Base-by-base conservation (phyloP, 2,888 invertebrate species). In the Cryptophagus acutangulus region DNA sequence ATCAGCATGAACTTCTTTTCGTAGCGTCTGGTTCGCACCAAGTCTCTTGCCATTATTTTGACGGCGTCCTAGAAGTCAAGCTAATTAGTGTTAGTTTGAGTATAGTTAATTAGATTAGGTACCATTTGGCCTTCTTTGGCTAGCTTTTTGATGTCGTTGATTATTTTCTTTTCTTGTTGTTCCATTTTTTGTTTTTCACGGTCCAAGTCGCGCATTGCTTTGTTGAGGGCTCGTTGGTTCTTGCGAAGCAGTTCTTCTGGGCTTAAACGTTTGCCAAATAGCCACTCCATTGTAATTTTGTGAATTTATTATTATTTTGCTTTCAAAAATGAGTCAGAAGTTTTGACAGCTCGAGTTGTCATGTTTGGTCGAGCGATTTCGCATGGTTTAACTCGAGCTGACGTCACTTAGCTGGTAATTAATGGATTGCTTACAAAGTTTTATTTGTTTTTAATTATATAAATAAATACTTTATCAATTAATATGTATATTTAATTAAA, bases 111-210 rank as follows among this genome's bases (percentile, higher is more conserved):
- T 18, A 34, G 26, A 36, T 4, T 15, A 5, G 15, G 16, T 66
- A 91, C 92, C 94, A 99, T 99, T 75, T 99, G 99, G 9, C 95
- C 95, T 63, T 94, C 92, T 66, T 99, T 99, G 1, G 99, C 99
- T 72, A 97, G 83, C 73, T 96, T 97, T 69, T 99, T 99, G 48
- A 99, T 99, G 65, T 99, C 99, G 1, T 82, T 82, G 46, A 99
- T 99, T 46, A 97, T 86, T 72, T 97, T 99, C 71, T 99, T 99
- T 66, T 99, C 99, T 66, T 97, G 96, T 59, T 92, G 91, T 69
- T 99, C 97, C 94, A 99, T 95, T 66, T 92, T 87, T 70, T 82
- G 78, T 45, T 84, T 82, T 72, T 62, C 96, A 36, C 95, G 76
- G 68, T 99, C 99, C 52, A 99, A 76, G 70, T 99, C 99, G 3